A percentile compares a stretch with the other conserved stretches of the same genome.
phyloP scores from a whole-genome alignment of 2,888 invertebrate species.

The Allygus modestus region DNA sequence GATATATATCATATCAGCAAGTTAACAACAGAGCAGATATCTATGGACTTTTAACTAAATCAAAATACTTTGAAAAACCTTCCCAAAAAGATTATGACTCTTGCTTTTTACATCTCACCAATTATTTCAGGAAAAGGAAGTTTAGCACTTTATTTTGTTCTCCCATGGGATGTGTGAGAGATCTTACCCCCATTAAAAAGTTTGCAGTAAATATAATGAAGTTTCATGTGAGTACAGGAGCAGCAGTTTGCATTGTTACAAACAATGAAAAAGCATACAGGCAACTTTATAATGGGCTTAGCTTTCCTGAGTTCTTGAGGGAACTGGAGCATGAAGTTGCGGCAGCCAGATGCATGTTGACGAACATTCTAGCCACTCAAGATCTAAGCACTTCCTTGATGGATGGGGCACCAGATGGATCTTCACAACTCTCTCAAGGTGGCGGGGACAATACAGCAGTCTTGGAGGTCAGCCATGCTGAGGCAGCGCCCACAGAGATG shows the following conservation, averaged over 20 bases:
- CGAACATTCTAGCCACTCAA: no score
- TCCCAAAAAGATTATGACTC: neutral
- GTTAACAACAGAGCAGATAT: neutral
- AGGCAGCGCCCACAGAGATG: no score
- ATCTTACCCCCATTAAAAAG: neutral
- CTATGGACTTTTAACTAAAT: slow-evolving; percentile 7
- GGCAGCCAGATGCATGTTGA: neutral
- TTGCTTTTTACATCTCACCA: neutral
- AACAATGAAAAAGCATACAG: neutral
- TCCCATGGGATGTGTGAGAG: neutral
- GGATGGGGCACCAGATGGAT: no score
- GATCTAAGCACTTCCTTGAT: no score
- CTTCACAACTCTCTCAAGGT: no score
- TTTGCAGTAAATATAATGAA: neutral
- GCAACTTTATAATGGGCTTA: neutral
- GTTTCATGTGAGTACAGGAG: neutral
- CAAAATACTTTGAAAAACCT: neutral
- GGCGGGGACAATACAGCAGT: no score
- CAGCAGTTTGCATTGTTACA: neutral
- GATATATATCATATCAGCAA: neutral
- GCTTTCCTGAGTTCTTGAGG: neutral
- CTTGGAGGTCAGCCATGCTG: no score
- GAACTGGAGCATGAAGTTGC: neutral
- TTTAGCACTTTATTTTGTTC: neutral
- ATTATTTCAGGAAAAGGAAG: neutral